phyloP scores from a whole-genome alignment of 2,888 invertebrate genomes.

The Rosalia funebris region DNA sequence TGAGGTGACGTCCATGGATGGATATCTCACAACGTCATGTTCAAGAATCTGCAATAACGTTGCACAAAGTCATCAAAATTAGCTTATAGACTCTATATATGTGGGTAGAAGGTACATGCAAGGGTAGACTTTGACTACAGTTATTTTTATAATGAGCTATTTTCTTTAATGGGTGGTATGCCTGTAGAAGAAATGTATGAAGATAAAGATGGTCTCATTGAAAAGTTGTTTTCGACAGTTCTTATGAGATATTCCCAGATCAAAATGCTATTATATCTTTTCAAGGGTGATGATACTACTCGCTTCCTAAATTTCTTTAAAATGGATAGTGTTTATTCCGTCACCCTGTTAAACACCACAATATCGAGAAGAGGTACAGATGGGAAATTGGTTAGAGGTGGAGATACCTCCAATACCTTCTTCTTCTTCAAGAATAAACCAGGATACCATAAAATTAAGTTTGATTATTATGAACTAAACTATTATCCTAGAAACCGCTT shows the following conservation, averaged over 20 bases:
- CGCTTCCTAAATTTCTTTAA: slow-evolving; percentile 44
- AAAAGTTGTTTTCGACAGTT: slow-evolving; percentile 45
- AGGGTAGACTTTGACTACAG: slow-evolving; percentile 48
- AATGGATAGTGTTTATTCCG: slow-evolving; percentile 38
- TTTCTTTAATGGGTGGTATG: slow-evolving; percentile 39
- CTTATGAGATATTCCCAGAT: slow-evolving; percentile 38
- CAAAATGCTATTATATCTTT: slow-evolving; percentile 49
- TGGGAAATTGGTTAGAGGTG: slow-evolving; percentile 33
- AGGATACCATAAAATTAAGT: slow-evolving; percentile 27
- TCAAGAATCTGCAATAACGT: no score
- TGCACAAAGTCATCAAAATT: no score
- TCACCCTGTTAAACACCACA: slow-evolving; percentile 40
- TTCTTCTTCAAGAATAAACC: slow-evolving; percentile 6
- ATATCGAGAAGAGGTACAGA: slow-evolving; percentile 43
- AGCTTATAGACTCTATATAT: no score
- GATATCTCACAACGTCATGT: no score
- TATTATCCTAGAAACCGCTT: no score
- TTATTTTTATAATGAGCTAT: slow-evolving; percentile 54
- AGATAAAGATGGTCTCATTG: slow-evolving; percentile 49
- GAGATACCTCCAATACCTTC: slow-evolving; percentile 3
- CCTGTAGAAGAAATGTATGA: slow-evolving; percentile 44
- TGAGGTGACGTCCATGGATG: no score
- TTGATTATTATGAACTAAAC: slow-evolving; percentile 43
- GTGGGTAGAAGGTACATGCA: slow-evolving; percentile 49
- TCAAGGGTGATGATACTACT: slow-evolving; percentile 41